A percentile compares a stretch with the other conserved stretches of the same genome.
These are phyloP conservation scores for Tapera naevia DNA, from an alignment of 2,797 vertebrate species.

Conservation along the genomic window DNA sequence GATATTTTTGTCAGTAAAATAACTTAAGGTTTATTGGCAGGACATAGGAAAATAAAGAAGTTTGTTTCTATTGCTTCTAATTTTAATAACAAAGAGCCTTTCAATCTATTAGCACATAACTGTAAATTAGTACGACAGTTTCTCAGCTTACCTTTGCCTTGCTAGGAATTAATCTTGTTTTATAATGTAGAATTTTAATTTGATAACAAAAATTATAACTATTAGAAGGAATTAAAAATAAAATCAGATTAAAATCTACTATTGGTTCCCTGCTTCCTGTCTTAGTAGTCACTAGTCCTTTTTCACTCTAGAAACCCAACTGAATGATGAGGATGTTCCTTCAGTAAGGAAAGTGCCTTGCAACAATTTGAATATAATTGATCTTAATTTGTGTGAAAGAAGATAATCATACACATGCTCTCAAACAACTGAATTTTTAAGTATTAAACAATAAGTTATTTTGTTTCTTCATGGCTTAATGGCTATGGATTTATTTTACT, in stretches of 20 bases:
- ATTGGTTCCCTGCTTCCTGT: not conserved
- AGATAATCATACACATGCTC: not conserved
- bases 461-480: not conserved
- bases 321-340: not conserved
- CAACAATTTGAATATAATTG: not conserved
- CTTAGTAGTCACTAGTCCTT: not conserved
- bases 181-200: slow-evolving; percentile 7
- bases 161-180: slow-evolving; percentile 25
- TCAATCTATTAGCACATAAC: not conserved
- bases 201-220: not conserved
- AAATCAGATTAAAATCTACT: too few relatives aligned
- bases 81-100: not conserved
- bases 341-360: not conserved
- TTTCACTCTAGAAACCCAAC: not conserved
- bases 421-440: not conserved
- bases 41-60: not conserved
- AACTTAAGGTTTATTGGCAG: not conserved
- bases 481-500: not conserved
- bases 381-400: not conserved
- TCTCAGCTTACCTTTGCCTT: not conserved
- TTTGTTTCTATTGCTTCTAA: not conserved
- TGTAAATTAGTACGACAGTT: not conserved
- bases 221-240: not conserved
- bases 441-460: not conserved
- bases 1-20: not conserved